Conservation (phyloP, 1,140 invertebrate species). For the Oscheius sp. region DNA sequence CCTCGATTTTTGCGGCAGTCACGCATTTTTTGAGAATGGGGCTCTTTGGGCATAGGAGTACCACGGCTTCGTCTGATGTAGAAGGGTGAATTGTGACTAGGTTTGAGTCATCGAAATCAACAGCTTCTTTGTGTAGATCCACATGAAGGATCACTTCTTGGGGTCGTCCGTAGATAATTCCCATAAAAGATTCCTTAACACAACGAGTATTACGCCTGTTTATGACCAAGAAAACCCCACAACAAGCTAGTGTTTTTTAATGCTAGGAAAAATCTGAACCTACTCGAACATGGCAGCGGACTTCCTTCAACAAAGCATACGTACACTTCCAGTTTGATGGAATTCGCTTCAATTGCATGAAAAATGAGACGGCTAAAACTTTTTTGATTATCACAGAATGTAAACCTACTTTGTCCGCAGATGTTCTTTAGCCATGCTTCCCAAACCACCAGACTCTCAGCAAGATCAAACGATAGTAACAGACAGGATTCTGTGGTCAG, state of each 20-base stretch:
- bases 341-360: conserved; percentile 21
- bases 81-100: background rate
- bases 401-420: conserved; percentile 19
- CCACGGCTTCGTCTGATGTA: background rate
- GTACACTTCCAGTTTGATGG: background rate
- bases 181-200: conserved; percentile 19
- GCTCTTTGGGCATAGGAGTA: background rate
- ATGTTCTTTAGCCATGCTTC: conserved; percentile 30
- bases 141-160: background rate
- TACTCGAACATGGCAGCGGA: conserved; percentile 22
- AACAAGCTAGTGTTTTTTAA: background rate
- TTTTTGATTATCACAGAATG: too few relatives aligned
- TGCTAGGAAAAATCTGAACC: background rate
- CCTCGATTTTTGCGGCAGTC: background rate
- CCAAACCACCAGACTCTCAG: conserved; percentile 21
- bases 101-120: background rate
- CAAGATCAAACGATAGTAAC: conserved; percentile 12
- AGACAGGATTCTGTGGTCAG: conserved; percentile 12
- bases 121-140: background rate
- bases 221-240: background rate
- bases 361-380: conserved; percentile 10
- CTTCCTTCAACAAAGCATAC: conserved; percentile 17
- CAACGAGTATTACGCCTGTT: background rate
- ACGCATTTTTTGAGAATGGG: background rate
- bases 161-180: conserved; percentile 16